These are phyloP conservation scores for mouse (Mus musculus) DNA, from an alignment of 2,113 vertebrate genomes.

Conservation along the genomic window GRCm39 chr3:66787501-66788000, in stretches of 20 bases:
- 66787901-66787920: neutral
- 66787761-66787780: neutral
- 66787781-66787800: neutral
- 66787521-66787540: neutral
- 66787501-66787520: neutral
- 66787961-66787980: neutral
- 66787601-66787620: neutral
- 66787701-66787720: too few relatives aligned
- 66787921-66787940: neutral
- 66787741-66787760: neutral
- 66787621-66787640: neutral
- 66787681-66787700: neutral
- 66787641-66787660: neutral
- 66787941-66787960: neutral
- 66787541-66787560: neutral
- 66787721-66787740: neutral
- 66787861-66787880: neutral
- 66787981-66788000: neutral
- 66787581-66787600: neutral
- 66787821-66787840: neutral
- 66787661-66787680: neutral
- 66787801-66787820: neutral
- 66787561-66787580: too few relatives aligned
- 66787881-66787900: neutral
- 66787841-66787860: neutral